Conservation (phyloP, 2,113 vertebrate genomes). For the Cichladusa arquata region DNA sequence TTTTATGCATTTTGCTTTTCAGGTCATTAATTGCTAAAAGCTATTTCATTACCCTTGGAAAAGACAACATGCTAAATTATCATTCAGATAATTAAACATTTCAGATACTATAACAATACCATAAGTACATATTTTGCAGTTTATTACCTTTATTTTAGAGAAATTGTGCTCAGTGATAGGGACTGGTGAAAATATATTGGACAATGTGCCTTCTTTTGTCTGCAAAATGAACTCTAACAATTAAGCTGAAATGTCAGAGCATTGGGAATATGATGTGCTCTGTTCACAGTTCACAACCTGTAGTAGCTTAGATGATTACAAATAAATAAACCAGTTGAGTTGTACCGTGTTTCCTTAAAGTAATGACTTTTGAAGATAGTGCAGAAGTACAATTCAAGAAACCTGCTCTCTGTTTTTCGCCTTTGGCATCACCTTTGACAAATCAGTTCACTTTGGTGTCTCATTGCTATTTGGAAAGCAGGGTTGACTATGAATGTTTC, state of each 20-base stretch:
- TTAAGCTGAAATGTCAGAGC: neutral
- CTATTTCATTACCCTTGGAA: conserved; percentile 42
- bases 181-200: neutral
- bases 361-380: neutral
- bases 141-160: conserved; percentile 50
- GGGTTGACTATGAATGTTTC: neutral
- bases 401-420: neutral
- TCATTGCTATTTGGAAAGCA: neutral
- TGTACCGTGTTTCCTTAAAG: neutral
- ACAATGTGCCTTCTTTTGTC: neutral
- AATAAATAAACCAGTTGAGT: neutral
- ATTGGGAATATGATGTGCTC: neutral
- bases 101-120: neutral
- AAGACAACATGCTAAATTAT: conserved; percentile 54
- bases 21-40: conserved; percentile 47
- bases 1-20: conserved; percentile 37
- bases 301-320: neutral
- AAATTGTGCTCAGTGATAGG: neutral
- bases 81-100: conserved; percentile 13
- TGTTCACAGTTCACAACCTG: neutral
- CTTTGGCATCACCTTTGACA: neutral
- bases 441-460: neutral
- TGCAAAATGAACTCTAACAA: neutral
- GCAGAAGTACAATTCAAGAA: neutral
- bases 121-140: conserved; percentile 34